Evolutionary conservation across 2,888 invertebrate genomes (phyloP).

Genomic region (Stenolophus ochropezus): DNA sequence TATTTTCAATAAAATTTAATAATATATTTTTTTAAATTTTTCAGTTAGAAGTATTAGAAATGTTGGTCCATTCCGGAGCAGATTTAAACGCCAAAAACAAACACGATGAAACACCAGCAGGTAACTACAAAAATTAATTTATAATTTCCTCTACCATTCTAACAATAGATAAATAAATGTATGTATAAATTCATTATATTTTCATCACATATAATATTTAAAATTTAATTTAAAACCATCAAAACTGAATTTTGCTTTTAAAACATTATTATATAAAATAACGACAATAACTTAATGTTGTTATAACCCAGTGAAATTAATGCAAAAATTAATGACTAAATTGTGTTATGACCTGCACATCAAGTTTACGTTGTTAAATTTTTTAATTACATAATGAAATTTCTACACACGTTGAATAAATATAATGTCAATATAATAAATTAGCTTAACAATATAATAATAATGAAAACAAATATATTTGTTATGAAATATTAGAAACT

Average conservation of each 20-base stretch:
- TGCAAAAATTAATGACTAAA: background rate
- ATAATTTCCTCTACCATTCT: background rate
- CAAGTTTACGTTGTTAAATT: background rate
- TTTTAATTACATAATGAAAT: background rate
- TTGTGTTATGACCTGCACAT: background rate
- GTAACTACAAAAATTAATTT: constrained; percentile 73
- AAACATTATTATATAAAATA: too few relatives aligned
- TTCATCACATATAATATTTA: too few relatives aligned
- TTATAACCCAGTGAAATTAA: background rate
- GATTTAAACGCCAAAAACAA: constrained; percentile 97
- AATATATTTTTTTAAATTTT: too few relatives aligned
- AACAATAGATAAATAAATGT: background rate
- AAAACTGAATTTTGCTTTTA: too few relatives aligned
- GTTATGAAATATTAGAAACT: constrained; percentile 30
- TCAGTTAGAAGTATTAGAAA: constrained; percentile 94
- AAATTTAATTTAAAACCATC: too few relatives aligned
- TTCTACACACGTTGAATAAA: background rate
- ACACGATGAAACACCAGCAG: constrained; percentile 97
- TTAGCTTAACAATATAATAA: background rate
- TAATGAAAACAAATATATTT: background rate
- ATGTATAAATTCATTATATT: too few relatives aligned
- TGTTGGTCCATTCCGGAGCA: constrained; percentile 96
- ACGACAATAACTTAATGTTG: background rate
- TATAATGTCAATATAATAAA: background rate
- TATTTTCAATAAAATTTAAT: too few relatives aligned